Conservation (phyloP, 2,113 vertebrate genomes). For the Synodontis membranacea region DNA sequence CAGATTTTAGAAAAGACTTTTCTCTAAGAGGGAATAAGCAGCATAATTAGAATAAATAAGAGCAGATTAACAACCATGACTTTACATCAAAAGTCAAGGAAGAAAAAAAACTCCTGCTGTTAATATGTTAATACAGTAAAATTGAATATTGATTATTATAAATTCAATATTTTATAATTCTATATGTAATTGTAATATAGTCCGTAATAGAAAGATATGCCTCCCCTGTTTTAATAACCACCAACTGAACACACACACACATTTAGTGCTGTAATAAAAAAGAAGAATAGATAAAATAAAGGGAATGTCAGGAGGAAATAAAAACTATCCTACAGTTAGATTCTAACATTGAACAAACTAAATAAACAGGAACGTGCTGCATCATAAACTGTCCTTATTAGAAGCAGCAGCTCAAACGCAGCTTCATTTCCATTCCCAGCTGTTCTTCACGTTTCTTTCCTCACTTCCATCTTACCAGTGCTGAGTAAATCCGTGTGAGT, state of each 20-base stretch:
- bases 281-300: not conserved
- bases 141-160: too few species aligned
- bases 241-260: not conserved
- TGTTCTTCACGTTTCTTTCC: not conserved
- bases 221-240: too few species aligned
- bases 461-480: not conserved
- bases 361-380: not conserved
- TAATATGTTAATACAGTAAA: too few species aligned
- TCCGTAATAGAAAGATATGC: too few species aligned
- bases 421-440: not conserved
- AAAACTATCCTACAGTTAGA: not conserved
- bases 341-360: not conserved
- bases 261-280: not conserved
- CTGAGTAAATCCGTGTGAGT: not conserved
- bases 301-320: not conserved
- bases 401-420: not conserved
- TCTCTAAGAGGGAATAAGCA: too few species aligned
- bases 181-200: too few species aligned
- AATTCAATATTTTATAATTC: too few species aligned
- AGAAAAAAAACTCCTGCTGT: too few species aligned
- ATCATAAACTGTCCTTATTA: not conserved
- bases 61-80: too few species aligned
- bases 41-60: too few species aligned
- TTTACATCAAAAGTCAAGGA: too few species aligned
- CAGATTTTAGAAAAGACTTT: too few species aligned